phyloP scores from a whole-genome alignment of 2,888 invertebrate species.

The Euspilapteryx auroguttella region DNA sequence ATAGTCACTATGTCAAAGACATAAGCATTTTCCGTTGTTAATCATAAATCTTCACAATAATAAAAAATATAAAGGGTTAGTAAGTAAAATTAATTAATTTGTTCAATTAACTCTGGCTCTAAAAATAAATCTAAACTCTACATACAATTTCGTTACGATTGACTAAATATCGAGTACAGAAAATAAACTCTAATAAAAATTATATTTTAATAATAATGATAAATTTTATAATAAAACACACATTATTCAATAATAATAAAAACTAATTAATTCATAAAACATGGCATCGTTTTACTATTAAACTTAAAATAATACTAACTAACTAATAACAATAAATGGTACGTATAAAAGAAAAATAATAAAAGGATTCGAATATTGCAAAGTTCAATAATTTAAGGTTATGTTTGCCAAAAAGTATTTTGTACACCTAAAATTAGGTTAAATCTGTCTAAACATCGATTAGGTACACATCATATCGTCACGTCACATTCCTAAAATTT shows the following conservation, averaged over 20 bases:
- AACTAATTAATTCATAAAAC: conserved; percentile 36
- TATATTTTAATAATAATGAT: conserved; percentile 19
- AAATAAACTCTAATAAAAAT: conserved; percentile 55
- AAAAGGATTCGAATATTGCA: conserved; percentile 7
- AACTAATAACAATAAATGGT: conserved; percentile 10
- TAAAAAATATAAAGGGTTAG: conserved; percentile 24
- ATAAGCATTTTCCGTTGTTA: conserved; percentile 60
- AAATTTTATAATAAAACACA: conserved; percentile 40
- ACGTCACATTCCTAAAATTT: conserved; percentile 46
- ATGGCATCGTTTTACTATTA: conserved; percentile 40
- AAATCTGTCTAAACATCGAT: conserved; percentile 36
- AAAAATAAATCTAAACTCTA: conserved; percentile 45
- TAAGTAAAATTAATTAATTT: conserved; percentile 19
- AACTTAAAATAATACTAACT: conserved; percentile 6
- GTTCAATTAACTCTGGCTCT: conserved; percentile 29
- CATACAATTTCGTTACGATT: conserved; percentile 33
- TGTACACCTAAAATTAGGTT: too few relatives aligned
- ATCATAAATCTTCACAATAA: conserved; percentile 26
- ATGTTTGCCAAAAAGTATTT: too few relatives aligned
- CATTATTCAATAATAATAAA: conserved; percentile 24
- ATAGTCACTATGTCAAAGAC: conserved; percentile 56
- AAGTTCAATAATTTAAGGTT: too few relatives aligned
- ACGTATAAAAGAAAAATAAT: background rate
- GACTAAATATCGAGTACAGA: conserved; percentile 38
- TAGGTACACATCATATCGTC: conserved; percentile 39